phyloP scores from a whole-genome alignment of 2,797 vertebrate genomes.

The Triplophysa bombifrons region DNA sequence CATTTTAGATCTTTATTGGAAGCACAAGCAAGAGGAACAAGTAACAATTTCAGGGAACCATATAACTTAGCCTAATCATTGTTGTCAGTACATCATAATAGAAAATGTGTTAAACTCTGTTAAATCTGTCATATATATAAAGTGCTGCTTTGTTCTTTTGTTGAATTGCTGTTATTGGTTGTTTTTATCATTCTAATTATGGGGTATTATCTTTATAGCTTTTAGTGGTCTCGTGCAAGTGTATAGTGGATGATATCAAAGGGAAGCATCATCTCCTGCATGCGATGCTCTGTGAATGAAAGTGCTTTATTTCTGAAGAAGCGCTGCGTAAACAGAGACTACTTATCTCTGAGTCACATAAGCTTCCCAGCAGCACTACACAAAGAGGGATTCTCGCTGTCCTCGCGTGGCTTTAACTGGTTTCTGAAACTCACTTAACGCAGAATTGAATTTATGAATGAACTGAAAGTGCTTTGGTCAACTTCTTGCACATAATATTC shows the following conservation, averaged over 20 bases:
- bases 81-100: neutral
- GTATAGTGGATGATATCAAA: constrained; percentile 3
- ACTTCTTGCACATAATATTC: neutral
- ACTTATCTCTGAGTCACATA: constrained; percentile 58
- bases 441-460: constrained; percentile 36
- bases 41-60: neutral
- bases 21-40: too few relatives aligned
- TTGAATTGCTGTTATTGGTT: neutral
- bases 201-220: neutral
- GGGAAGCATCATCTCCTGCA: neutral
- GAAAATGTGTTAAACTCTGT: neutral
- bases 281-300: constrained; percentile 20
- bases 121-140: neutral
- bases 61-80: neutral
- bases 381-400: constrained; percentile 40
- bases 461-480: constrained; percentile 28
- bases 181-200: neutral
- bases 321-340: constrained; percentile 51
- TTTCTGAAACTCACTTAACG: constrained; percentile 32
- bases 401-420: constrained; percentile 19
- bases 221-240: neutral
- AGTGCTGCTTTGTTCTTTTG: neutral
- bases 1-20: neutral
- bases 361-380: constrained; percentile 35
- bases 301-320: constrained; percentile 47